These are phyloP conservation scores for Andrena hattorfiana DNA, from an alignment of 2,888 invertebrate genomes.

Conservation along the genomic window DNA sequence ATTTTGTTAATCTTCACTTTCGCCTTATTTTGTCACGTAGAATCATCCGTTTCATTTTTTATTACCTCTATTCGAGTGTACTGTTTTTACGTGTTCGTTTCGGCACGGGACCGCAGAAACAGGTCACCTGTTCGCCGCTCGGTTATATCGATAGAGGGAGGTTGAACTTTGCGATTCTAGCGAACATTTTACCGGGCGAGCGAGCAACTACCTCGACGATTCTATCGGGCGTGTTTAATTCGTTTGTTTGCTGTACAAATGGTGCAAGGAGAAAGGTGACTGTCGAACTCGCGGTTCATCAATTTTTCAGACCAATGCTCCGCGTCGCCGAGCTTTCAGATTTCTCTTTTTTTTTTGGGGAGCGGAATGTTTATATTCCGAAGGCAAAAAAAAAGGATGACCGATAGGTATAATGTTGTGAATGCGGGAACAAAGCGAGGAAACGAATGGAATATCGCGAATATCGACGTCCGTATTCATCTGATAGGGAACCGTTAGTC, in stretches of 20 bases:
- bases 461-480: too few species aligned
- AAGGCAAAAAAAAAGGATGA: too few species aligned
- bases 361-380: not conserved
- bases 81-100: not conserved
- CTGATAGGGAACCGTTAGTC: too few species aligned
- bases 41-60: too few species aligned
- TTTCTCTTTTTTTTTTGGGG: not conserved
- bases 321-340: not conserved
- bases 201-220: constrained; percentile 52
- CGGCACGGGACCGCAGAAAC: constrained; percentile 30
- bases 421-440: too few species aligned
- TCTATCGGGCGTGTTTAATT: constrained; percentile 52
- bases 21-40: too few species aligned
- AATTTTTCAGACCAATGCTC: constrained; percentile 33
- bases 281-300: constrained; percentile 32
- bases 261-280: constrained; percentile 10
- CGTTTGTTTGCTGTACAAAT: constrained; percentile 35
- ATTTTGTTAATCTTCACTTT: too few species aligned
- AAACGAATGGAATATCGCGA: too few species aligned
- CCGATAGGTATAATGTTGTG: too few species aligned
- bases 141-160: constrained; percentile 15
- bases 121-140: constrained; percentile 37
- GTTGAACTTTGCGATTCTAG: constrained; percentile 40
- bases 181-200: constrained; percentile 39
- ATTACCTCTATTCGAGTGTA: too few species aligned